These are phyloP conservation scores for Flexamia atlantica DNA, from an alignment of 2,888 invertebrate species.

Conservation along the genomic window DNA sequence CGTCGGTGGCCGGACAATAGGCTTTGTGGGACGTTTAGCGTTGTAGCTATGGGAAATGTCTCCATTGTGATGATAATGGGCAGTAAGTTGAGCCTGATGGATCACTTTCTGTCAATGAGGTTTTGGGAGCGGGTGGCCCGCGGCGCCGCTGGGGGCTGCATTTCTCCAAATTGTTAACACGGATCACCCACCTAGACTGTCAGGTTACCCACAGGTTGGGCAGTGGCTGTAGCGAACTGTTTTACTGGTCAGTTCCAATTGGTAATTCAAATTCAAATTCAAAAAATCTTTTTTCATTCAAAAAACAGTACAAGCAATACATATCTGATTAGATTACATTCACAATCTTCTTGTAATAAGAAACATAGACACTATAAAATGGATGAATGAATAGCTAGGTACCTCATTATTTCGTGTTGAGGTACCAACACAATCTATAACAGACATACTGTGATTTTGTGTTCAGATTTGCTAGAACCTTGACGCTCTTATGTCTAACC, in stretches of 20 bases:
- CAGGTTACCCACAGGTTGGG: background rate
- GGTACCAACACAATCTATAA: too few relatives aligned
- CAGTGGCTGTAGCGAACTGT: background rate
- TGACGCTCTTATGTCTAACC: too few relatives aligned
- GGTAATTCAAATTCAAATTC: too few relatives aligned
- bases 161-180: slow-evolving; percentile 46
- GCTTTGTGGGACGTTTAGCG: slow-evolving; percentile 12
- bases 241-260: background rate
- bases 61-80: slow-evolving; percentile 48
- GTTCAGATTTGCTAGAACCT: too few relatives aligned
- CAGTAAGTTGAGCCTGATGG: slow-evolving; percentile 26
- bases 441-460: too few relatives aligned
- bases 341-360: too few relatives aligned
- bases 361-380: too few relatives aligned
- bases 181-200: slow-evolving; percentile 19
- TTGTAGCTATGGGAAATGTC: background rate
- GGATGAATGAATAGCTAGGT: too few relatives aligned
- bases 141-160: slow-evolving; percentile 27
- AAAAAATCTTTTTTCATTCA: too few relatives aligned
- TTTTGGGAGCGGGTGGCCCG: background rate
- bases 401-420: too few relatives aligned
- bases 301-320: too few relatives aligned
- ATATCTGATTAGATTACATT: too few relatives aligned
- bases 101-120: slow-evolving; percentile 27
- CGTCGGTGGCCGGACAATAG: background rate